These are phyloP conservation scores for Pipistrellus pygmaeus DNA, from an alignment of 2,797 vertebrate species.

Conservation along the genomic window DNA sequence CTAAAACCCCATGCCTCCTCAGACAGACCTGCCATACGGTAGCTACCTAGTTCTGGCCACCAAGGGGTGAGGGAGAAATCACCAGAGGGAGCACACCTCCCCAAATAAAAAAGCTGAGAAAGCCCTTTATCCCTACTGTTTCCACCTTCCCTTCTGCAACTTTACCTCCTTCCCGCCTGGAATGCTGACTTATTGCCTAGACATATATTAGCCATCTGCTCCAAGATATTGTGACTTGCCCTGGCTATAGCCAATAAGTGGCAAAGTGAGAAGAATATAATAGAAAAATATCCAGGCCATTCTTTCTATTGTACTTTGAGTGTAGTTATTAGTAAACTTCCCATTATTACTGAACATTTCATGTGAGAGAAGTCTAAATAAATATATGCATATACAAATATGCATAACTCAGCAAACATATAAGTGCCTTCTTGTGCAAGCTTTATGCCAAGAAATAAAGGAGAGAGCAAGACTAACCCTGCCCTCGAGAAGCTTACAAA, in stretches of 20 bases:
- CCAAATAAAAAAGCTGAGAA: background rate
- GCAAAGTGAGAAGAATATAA: background rate
- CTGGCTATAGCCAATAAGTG: background rate
- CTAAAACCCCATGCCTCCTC: background rate
- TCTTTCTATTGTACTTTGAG: background rate
- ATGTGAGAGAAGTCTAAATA: constrained; percentile 34
- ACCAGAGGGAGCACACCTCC: background rate
- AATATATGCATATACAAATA: background rate
- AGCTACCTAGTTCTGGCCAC: background rate
- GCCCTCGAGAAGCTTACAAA: background rate
- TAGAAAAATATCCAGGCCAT: background rate
- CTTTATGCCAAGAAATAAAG: background rate
- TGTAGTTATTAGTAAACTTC: background rate
- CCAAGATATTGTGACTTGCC: background rate
- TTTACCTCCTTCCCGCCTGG: background rate
- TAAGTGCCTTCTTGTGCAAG: background rate
- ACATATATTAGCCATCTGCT: background rate
- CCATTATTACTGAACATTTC: background rate
- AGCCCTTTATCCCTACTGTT: background rate
- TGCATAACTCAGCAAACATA: background rate
- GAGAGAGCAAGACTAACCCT: background rate
- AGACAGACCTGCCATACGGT: background rate
- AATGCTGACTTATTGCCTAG: background rate
- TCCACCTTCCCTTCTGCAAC: background rate
- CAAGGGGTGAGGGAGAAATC: background rate